Evolutionary conservation across 2,113 vertebrate species (phyloP).

Genomic region (Eleginops maclovinus): DNA sequence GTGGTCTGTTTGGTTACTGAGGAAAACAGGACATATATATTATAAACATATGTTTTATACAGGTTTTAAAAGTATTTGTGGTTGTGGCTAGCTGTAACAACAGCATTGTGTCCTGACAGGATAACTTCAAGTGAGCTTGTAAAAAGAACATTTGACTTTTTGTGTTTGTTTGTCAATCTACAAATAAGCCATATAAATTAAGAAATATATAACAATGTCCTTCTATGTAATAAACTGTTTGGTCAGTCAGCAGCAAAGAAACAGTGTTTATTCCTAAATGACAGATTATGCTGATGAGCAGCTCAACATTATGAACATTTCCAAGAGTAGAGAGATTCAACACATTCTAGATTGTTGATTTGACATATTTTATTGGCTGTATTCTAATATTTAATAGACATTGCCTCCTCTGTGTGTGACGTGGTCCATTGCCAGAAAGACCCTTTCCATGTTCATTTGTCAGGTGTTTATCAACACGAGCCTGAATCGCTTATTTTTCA

Average conservation of each 20-base stretch:
- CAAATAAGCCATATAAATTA: neutral
- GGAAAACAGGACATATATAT: neutral
- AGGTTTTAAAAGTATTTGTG: neutral
- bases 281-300: neutral
- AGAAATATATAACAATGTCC: neutral
- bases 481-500: neutral
- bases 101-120: neutral
- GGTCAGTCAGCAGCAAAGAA: neutral
- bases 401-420: neutral
- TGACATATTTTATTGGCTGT: neutral
- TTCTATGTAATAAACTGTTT: neutral
- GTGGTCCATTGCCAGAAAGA: neutral
- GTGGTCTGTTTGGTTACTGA: neutral
- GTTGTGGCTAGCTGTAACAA: neutral
- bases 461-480: constrained; percentile 8
- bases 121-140: neutral
- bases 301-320: neutral
- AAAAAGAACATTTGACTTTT: too few relatives aligned
- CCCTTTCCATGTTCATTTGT: neutral
- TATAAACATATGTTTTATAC: neutral
- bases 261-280: neutral
- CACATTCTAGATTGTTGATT: neutral
- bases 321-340: neutral
- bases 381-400: neutral
- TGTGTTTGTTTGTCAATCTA: neutral